Conservation (phyloP, 2,113 vertebrate species). For the Epinephelus fuscoguttatus region DNA sequence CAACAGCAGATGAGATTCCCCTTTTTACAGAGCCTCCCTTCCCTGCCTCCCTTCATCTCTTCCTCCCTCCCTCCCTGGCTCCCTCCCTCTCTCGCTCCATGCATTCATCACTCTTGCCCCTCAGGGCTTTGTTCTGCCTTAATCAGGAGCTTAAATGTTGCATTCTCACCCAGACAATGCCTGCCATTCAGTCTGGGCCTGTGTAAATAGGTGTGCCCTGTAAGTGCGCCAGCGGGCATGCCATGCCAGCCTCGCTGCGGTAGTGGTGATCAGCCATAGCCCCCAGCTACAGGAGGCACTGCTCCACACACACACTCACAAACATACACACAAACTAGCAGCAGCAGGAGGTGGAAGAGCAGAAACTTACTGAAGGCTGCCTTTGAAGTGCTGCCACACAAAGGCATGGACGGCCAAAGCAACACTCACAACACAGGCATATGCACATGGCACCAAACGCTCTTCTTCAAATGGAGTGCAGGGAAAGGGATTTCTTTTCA, state of each 20-base stretch:
- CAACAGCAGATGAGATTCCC: constrained; percentile 71
- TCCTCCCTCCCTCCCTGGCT: constrained; percentile 49
- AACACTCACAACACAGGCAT: constrained; percentile 56
- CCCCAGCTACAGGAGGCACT: constrained; percentile 66
- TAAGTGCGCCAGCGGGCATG: constrained; percentile 77
- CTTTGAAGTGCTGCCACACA: constrained; percentile 73
- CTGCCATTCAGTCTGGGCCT: constrained; percentile 77
- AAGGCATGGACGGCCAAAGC: constrained; percentile 66
- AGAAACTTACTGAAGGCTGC: constrained; percentile 62
- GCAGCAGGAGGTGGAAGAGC: constrained; percentile 72
- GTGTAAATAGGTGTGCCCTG: constrained; percentile 83
- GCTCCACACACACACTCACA: constrained; percentile 52
- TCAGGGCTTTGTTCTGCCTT: constrained; percentile 82
- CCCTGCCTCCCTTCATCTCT: constrained; percentile 54
- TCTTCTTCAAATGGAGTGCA: constrained; percentile 47
- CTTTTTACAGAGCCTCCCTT: constrained; percentile 59
- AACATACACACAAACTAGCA: constrained; percentile 55
- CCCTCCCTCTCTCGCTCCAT: constrained; percentile 53
- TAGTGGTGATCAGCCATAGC: constrained; percentile 69
- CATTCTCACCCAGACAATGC: constrained; percentile 81
- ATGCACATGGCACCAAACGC: constrained; percentile 36
- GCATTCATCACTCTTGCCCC: constrained; percentile 77
- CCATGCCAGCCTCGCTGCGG: constrained; percentile 70
- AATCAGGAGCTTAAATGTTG: constrained; percentile 84
- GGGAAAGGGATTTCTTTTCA: constrained; percentile 56